These are phyloP conservation scores for Gasteruption jaculator DNA, from an alignment of 2,888 invertebrate genomes.

Conservation along the genomic window DNA sequence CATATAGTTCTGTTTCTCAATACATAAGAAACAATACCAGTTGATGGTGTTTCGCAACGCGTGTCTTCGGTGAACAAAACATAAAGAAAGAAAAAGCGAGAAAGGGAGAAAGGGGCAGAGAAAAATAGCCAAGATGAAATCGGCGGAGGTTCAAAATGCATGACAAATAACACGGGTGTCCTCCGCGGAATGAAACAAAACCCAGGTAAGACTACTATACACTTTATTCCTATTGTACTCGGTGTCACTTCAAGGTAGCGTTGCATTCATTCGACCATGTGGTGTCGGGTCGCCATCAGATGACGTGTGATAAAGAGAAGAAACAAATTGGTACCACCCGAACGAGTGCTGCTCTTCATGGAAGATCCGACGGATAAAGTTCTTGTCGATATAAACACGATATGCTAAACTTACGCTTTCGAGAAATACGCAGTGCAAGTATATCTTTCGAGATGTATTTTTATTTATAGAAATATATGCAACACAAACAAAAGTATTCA, in stretches of 20 bases:
- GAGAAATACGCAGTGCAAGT: too few species aligned
- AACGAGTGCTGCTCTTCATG: constrained; percentile 43
- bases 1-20: too few species aligned
- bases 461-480: too few species aligned
- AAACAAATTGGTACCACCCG: constrained; percentile 52
- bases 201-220: constrained; percentile 35
- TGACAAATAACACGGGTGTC: constrained; percentile 48
- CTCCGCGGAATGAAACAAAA: constrained; percentile 48
- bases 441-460: too few species aligned
- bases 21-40: too few species aligned
- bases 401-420: too few species aligned
- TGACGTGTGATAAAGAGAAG: constrained; percentile 49
- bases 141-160: constrained; percentile 45
- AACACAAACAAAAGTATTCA: too few species aligned
- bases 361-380: constrained; percentile 40
- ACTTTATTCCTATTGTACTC: constrained; percentile 49
- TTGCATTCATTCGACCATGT: constrained; percentile 34
- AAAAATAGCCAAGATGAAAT: constrained; percentile 49
- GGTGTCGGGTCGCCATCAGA: constrained; percentile 51
- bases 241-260: constrained; percentile 48
- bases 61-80: too few species aligned
- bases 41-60: too few species aligned
- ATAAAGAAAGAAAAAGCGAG: constrained; percentile 4
- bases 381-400: constrained; percentile 47
- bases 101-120: constrained; percentile 29